phyloP scores from a whole-genome alignment of 2,113 vertebrate species.

The Ceuthmochares aereus region DNA sequence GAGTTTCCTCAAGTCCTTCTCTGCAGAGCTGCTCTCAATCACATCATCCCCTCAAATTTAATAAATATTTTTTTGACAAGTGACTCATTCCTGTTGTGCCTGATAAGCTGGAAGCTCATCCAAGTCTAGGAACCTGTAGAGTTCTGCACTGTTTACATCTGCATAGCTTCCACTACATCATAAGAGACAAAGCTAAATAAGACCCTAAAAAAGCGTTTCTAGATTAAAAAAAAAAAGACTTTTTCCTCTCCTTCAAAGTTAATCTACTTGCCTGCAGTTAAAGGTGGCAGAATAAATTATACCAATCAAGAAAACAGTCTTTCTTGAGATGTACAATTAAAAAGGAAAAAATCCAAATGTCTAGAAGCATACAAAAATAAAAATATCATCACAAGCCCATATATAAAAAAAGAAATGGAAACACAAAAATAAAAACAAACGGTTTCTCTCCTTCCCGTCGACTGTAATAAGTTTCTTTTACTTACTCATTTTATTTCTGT shows the following conservation, averaged over 20 bases:
- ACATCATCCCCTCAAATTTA: background rate
- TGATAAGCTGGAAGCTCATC: background rate
- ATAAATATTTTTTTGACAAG: background rate
- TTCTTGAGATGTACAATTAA: background rate
- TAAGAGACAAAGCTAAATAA: background rate
- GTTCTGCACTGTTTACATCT: background rate
- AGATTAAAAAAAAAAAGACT: background rate
- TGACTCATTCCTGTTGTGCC: background rate
- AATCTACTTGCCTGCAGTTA: background rate
- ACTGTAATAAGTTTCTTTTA: background rate
- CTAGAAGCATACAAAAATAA: background rate
- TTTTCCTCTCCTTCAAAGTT: background rate
- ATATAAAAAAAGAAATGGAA: background rate
- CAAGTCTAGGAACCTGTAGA: background rate
- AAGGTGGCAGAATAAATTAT: background rate
- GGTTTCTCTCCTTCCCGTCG: background rate
- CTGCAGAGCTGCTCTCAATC: too few relatives aligned
- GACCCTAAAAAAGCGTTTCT: background rate
- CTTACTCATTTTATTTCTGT: background rate
- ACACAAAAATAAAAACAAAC: background rate
- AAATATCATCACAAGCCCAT: background rate
- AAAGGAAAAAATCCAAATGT: background rate
- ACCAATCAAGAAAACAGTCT: background rate
- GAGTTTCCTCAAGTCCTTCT: too few relatives aligned
- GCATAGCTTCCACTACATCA: background rate